Evolutionary conservation across 2,113 vertebrate species (phyloP).

Genomic region (Semnornis frantzii): DNA sequence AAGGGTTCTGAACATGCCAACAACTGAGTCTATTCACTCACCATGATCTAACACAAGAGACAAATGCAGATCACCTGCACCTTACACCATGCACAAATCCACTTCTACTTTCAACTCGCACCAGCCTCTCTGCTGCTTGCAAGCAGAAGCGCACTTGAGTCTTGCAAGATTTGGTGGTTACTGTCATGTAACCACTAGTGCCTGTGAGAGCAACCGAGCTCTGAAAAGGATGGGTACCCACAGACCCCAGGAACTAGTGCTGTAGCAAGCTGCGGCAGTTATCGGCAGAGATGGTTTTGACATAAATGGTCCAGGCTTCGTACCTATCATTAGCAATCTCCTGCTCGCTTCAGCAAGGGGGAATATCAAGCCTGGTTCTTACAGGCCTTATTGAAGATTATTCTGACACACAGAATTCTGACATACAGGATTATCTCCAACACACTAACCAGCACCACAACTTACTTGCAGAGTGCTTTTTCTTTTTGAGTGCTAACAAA

Average conservation of each 20-base stretch:
- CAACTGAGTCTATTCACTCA: neutral
- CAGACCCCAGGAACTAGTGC: neutral
- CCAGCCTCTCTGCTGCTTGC: neutral
- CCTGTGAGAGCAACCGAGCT: neutral
- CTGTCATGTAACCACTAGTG: no score
- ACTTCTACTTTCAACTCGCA: rapidly evolving
- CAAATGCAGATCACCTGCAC: rapidly evolving
- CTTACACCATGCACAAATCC: neutral
- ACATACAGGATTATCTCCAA: no score
- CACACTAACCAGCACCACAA: neutral
- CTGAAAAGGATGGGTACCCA: neutral
- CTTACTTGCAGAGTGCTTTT: neutral
- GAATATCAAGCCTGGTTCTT: neutral
- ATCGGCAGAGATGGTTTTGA: neutral
- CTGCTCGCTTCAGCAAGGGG: neutral
- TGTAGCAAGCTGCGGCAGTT: neutral
- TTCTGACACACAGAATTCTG: no score
- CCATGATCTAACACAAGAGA: neutral
- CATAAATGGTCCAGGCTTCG: neutral
- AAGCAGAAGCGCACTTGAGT: rapidly evolving
- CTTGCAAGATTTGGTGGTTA: rapidly evolving
- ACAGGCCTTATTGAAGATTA: rapidly evolving
- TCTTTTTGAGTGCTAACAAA: neutral
- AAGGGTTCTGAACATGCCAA: neutral
- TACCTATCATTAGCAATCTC: neutral